A percentile compares a stretch with the other conserved stretches of the same genome.
These are phyloP conservation scores for Sparidentex hasta DNA, from an alignment of 2,797 vertebrate species.

Conservation along the genomic window DNA sequence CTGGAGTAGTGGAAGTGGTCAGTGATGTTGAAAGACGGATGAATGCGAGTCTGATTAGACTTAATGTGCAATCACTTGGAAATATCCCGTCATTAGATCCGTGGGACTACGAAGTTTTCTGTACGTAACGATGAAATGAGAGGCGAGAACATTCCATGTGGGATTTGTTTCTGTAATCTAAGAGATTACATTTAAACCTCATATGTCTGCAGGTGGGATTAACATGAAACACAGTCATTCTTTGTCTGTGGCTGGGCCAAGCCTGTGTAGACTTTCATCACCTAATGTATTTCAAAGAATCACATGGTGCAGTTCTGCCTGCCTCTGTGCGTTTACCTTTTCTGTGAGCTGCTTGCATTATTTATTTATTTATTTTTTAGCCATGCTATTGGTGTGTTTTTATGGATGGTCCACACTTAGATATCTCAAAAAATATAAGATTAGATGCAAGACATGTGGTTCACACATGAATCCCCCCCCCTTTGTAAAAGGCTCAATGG, in stretches of 20 bases:
- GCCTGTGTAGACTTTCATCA: constrained; percentile 14
- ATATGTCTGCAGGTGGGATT: constrained; percentile 2
- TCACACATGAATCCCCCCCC: background rate
- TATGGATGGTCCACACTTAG: background rate
- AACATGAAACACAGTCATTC: constrained; percentile 2
- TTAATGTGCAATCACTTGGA: constrained; percentile 51
- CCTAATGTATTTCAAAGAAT: constrained; percentile 21
- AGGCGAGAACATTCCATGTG: background rate
- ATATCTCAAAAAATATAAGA: background rate
- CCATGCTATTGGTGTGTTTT: background rate
- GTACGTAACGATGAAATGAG: constrained; percentile 13
- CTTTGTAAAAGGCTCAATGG: too few relatives aligned
- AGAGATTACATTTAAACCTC: background rate
- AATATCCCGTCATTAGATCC: constrained; percentile 33
- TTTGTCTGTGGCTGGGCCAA: background rate
- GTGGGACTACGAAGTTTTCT: background rate
- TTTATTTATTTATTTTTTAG: too few relatives aligned
- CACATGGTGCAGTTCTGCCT: background rate
- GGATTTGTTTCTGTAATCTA: background rate
- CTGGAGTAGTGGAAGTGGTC: constrained; percentile 53
- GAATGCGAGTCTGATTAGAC: constrained; percentile 75
- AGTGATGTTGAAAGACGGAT: constrained; percentile 64
- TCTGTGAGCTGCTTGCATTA: background rate
- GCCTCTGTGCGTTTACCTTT: background rate
- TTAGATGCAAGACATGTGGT: background rate